Conservation (phyloP, 2,113 vertebrate genomes). For the Syngnathoides biaculeatus region DNA sequence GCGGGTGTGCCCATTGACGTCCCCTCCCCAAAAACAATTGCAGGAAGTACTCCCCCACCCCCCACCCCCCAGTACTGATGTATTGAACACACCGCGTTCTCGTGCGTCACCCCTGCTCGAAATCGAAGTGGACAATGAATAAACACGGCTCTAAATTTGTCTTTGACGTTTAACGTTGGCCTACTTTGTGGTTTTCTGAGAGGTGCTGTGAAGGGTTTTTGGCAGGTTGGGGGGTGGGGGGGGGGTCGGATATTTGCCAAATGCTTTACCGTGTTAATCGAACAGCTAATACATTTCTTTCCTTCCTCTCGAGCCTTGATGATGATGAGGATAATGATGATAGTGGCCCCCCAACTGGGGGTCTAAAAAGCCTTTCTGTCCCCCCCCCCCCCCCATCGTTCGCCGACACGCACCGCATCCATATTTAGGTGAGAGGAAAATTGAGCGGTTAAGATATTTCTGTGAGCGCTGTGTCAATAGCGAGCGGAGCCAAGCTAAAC, state of each 20-base stretch:
- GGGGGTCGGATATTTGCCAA: background rate
- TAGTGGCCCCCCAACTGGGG: conserved; percentile 23
- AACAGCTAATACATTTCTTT: conserved; percentile 59
- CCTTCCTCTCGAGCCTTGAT: conserved; percentile 29
- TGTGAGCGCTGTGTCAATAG: conserved; percentile 71
- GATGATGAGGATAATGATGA: conserved; percentile 42
- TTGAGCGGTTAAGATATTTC: conserved; percentile 64
- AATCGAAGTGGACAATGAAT: conserved; percentile 47
- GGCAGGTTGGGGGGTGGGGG: background rate
- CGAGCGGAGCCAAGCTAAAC: conserved; percentile 63
- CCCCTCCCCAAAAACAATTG: too few relatives aligned
- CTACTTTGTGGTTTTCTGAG: conserved; percentile 34
- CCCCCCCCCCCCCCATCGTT: conserved; percentile 57
- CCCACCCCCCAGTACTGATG: too few relatives aligned
- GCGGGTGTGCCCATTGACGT: too few relatives aligned
- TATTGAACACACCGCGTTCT: conserved; percentile 25
- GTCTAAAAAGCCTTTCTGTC: conserved; percentile 37
- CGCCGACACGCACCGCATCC: conserved; percentile 54
- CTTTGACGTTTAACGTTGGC: conserved; percentile 32
- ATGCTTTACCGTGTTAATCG: conserved; percentile 58
- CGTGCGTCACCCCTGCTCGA: conserved; percentile 32
- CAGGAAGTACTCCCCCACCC: too few relatives aligned
- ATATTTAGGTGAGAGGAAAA: conserved; percentile 64
- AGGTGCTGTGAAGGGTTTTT: background rate
- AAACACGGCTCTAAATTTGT: conserved; percentile 56